A percentile compares a stretch with the other conserved stretches of the same genome.
These are phyloP conservation scores for Sepioteuthis lessoniana DNA, from an alignment of 2,888 invertebrate species.

Conservation along the genomic window DNA sequence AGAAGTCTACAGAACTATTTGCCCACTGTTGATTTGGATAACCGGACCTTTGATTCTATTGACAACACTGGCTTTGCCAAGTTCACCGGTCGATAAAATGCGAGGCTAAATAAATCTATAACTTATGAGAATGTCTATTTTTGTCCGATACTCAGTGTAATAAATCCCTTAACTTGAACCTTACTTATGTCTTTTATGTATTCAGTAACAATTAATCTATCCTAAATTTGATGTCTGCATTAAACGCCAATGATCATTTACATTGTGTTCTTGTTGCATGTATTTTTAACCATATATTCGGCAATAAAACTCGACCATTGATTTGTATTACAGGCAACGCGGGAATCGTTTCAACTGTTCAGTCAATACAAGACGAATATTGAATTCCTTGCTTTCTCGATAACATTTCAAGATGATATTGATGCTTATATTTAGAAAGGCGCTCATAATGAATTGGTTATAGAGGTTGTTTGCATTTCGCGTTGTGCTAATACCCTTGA, in stretches of 20 bases:
- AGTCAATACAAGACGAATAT: no score
- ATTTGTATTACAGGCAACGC: no score
- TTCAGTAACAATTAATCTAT: not conserved
- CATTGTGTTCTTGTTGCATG: not conserved
- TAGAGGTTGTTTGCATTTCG: no score
- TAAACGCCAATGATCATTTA: not conserved
- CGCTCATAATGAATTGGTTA: no score
- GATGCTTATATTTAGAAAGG: no score
- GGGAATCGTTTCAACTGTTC: no score
- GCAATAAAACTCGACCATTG: no score
- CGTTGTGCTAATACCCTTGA: no score
- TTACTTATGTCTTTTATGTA: slow-evolving; percentile 20
- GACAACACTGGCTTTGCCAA: not conserved
- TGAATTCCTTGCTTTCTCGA: no score
- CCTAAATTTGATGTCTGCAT: not conserved
- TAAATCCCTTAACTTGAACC: not conserved
- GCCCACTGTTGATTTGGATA: not conserved
- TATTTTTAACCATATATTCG: not conserved
- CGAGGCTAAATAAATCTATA: not conserved
- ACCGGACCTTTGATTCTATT: not conserved
- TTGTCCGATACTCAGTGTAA: not conserved
- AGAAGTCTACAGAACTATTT: not conserved
- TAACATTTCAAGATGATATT: no score
- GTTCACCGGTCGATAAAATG: not conserved
- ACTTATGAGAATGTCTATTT: not conserved